Evolutionary conservation across 1,140 invertebrate species (phyloP).

Genomic region (Ladona fulva): DNA sequence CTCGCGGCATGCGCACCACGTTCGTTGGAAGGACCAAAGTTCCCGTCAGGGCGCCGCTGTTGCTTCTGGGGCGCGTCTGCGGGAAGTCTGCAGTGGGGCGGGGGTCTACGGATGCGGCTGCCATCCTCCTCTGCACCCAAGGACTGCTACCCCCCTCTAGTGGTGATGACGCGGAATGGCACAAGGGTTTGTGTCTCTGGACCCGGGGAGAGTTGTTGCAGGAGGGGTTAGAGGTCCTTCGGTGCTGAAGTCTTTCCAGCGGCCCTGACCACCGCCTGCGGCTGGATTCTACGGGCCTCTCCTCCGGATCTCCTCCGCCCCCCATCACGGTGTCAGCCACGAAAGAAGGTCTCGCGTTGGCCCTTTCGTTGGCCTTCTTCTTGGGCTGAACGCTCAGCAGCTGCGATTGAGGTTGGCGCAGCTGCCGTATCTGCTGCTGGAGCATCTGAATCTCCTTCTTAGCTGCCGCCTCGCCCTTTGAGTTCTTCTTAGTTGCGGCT

Average conservation of each 20-base stretch:
- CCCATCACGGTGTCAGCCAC: slow-evolving; percentile 32
- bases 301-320: slow-evolving; percentile 10
- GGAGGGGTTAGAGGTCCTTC: slow-evolving; percentile 25
- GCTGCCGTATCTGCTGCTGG: slow-evolving; percentile 44
- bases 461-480: slow-evolving; percentile 32
- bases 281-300: slow-evolving; percentile 29
- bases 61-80: slow-evolving; percentile 21
- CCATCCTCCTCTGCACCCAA: slow-evolving; percentile 41
- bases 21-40: slow-evolving; percentile 41
- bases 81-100: slow-evolving; percentile 16
- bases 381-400: slow-evolving; percentile 37
- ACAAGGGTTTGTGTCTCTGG: neutral
- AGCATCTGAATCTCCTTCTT: slow-evolving; percentile 42
- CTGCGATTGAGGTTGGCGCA: slow-evolving; percentile 36
- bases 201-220: neutral
- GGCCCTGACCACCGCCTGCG: slow-evolving; percentile 27
- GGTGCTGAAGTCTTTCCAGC: slow-evolving; percentile 28
- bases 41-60: slow-evolving; percentile 30
- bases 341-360: slow-evolving; percentile 31
- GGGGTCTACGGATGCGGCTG: slow-evolving; percentile 27
- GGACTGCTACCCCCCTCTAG: slow-evolving; percentile 39
- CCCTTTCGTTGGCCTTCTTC: slow-evolving; percentile 32
- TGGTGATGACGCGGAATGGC: slow-evolving; percentile 17
- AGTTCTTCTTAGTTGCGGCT: slow-evolving; percentile 29
- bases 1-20: slow-evolving; percentile 66